Conservation (phyloP, 2,888 invertebrate genomes). For the Caenorhabditis wallacei region DNA sequence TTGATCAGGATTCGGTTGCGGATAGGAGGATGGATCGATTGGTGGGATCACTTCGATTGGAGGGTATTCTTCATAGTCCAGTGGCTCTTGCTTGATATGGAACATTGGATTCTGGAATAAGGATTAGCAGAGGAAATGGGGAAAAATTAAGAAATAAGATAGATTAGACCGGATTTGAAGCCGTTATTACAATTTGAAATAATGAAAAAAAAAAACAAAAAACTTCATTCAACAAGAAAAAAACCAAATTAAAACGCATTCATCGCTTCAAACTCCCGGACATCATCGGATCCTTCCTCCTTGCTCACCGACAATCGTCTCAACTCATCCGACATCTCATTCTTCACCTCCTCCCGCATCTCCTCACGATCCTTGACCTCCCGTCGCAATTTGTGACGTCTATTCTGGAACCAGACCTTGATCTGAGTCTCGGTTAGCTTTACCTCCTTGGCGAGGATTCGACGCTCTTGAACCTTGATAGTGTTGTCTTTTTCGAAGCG, state of each 20-base stretch:
- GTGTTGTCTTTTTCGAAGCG: not conserved
- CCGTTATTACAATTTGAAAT: too few relatives aligned
- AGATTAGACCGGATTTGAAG: too few relatives aligned
- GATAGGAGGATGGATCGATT: too few relatives aligned
- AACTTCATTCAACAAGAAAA: not conserved
- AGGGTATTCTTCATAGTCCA: too few relatives aligned
- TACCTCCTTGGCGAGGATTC: conserved; percentile 3
- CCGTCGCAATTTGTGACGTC: conserved; percentile 44
- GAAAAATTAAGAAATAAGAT: too few relatives aligned
- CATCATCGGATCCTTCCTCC: not conserved
- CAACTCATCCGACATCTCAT: not conserved
- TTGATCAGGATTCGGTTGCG: too few relatives aligned
- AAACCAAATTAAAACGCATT: not conserved
- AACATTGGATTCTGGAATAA: too few relatives aligned
- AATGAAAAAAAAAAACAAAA: not conserved
- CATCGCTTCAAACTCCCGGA: not conserved
- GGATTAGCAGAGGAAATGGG: too few relatives aligned
- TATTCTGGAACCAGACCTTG: conserved; percentile 69
- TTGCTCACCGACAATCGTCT: not conserved
- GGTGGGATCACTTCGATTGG: too few relatives aligned
- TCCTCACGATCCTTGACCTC: not conserved
- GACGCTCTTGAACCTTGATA: conserved; percentile 38
- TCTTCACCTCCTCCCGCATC: not conserved
- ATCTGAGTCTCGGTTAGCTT: conserved; percentile 36
- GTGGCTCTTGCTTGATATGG: too few relatives aligned